phyloP scores from a whole-genome alignment of 2,797 vertebrate genomes.

The Cottoperca gobio region DNA sequence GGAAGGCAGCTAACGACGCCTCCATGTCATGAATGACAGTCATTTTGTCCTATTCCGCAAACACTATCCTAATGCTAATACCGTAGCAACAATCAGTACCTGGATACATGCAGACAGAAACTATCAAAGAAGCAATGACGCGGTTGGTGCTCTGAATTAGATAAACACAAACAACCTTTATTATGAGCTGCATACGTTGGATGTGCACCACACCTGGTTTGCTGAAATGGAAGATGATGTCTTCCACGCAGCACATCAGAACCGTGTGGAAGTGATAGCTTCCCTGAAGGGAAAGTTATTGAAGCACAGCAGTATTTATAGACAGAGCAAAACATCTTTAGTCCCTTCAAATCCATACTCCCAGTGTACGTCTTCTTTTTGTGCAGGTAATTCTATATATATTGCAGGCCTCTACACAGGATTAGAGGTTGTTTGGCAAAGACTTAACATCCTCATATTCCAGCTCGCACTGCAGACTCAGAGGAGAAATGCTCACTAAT shows the following conservation, averaged over 20 bases:
- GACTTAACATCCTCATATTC: slow-evolving; percentile 39
- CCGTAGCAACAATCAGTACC: neutral
- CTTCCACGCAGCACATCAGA: slow-evolving; percentile 38
- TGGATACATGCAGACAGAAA: neutral
- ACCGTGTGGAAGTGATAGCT: slow-evolving; percentile 47
- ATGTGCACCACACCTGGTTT: slow-evolving; percentile 28
- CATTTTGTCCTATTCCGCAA: neutral
- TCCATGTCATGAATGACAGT: neutral
- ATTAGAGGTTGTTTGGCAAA: slow-evolving; percentile 37
- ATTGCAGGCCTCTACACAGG: slow-evolving; percentile 17
- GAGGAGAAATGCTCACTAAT: slow-evolving; percentile 70
- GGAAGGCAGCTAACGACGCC: neutral
- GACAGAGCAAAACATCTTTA: slow-evolving; percentile 62
- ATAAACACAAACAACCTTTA: slow-evolving; percentile 5
- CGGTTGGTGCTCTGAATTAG: neutral
- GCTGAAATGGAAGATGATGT: slow-evolving; percentile 30
- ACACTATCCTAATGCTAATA: too few species aligned
- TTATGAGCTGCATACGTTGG: neutral
- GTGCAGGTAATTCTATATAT: slow-evolving; percentile 24
- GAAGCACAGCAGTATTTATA: slow-evolving; percentile 62
- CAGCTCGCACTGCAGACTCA: slow-evolving; percentile 46
- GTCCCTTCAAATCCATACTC: slow-evolving; percentile 48
- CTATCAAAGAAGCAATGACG: neutral
- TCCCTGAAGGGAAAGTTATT: slow-evolving; percentile 44
- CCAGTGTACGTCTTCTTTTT: slow-evolving; percentile 39